phyloP scores from a whole-genome alignment of 2,797 vertebrate genomes.

The Luscinia luscinia region DNA sequence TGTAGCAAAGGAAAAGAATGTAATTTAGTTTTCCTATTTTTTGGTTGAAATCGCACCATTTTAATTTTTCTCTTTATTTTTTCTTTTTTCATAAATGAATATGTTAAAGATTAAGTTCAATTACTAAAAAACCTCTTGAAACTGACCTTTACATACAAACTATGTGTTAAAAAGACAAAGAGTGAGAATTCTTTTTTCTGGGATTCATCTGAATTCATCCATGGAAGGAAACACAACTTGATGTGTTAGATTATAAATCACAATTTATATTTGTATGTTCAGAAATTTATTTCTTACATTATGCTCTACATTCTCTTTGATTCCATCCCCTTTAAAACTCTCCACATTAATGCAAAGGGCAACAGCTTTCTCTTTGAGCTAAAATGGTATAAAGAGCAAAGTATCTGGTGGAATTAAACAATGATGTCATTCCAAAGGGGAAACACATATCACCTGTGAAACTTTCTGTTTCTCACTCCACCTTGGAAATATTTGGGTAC shows the following conservation, averaged over 20 bases:
- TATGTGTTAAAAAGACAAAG: neutral
- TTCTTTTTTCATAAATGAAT: neutral
- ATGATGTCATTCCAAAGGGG: constrained; percentile 77
- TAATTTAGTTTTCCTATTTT: neutral
- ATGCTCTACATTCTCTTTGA: neutral
- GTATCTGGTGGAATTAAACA: constrained; percentile 74
- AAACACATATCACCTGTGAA: constrained; percentile 71
- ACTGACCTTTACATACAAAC: neutral
- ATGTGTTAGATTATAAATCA: neutral
- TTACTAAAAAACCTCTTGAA: neutral
- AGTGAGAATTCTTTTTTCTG: neutral
- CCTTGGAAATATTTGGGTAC: constrained; percentile 76
- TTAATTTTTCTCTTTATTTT: neutral
- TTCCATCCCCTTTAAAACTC: neutral
- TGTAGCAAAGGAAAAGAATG: neutral
- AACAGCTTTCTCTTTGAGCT: constrained; percentile 4
- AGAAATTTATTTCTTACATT: neutral
- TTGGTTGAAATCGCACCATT: neutral
- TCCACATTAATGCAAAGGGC: neutral
- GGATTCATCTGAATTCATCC: neutral
- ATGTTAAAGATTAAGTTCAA: neutral
- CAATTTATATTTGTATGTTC: neutral
- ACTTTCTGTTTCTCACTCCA: constrained; percentile 69
- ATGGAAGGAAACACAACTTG: neutral
- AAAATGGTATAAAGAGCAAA: constrained; percentile 69